Conservation (phyloP, 1,140 invertebrate species). For the Fopius arisanus region DNA sequence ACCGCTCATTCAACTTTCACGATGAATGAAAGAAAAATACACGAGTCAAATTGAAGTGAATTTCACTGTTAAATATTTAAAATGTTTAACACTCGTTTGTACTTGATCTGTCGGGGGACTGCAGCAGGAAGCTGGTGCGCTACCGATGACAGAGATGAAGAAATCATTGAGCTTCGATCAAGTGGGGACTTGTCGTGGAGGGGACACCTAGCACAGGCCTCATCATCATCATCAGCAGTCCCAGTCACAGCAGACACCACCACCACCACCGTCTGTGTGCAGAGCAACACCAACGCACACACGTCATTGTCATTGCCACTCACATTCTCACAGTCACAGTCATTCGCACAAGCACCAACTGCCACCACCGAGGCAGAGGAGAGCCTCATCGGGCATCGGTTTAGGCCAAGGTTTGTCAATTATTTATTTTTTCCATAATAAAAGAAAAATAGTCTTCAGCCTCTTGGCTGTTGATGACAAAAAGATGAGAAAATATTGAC, state of each 20-base stretch:
- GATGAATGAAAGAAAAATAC: too few relatives aligned
- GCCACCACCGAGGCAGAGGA: slow-evolving; percentile 56
- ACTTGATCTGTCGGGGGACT: background rate
- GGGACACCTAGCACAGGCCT: slow-evolving; percentile 65
- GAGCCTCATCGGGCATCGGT: slow-evolving; percentile 60
- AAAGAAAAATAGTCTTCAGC: background rate
- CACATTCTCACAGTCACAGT: slow-evolving; percentile 61
- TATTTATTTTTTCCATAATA: background rate
- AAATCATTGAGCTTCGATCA: slow-evolving; percentile 70
- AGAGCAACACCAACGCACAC: slow-evolving; percentile 59
- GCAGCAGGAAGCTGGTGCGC: slow-evolving; percentile 68
- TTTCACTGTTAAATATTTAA: too few relatives aligned
- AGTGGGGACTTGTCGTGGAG: slow-evolving; percentile 55
- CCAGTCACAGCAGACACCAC: slow-evolving; percentile 39
- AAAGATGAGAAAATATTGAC: background rate
- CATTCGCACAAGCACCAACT: slow-evolving; percentile 62
- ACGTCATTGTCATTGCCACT: slow-evolving; percentile 62
- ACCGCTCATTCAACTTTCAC: too few relatives aligned
- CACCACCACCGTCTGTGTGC: slow-evolving; percentile 47
- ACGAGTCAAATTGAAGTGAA: too few relatives aligned
- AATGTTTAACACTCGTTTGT: background rate
- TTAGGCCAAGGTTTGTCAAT: slow-evolving; percentile 58
- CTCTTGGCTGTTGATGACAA: background rate
- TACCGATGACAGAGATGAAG: slow-evolving; percentile 70
- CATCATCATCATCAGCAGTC: slow-evolving; percentile 53